phyloP scores from a whole-genome alignment of 2,888 invertebrate species.

The Eilema depressum region DNA sequence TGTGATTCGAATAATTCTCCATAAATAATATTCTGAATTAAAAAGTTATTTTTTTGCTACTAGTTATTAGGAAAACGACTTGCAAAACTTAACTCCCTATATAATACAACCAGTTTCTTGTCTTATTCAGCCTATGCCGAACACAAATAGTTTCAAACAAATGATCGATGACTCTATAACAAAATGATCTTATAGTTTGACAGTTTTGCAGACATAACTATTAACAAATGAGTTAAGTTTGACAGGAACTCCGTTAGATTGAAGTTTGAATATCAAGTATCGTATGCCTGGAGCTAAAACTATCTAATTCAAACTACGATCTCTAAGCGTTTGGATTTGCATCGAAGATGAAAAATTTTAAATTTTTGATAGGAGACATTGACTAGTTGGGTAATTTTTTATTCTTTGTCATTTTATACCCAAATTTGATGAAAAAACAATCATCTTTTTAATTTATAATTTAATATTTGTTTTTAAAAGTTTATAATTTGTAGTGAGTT shows the following conservation, averaged over 20 bases:
- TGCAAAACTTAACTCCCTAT: background rate
- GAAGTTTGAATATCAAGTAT: slow-evolving; percentile 44
- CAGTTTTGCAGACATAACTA: slow-evolving; percentile 33
- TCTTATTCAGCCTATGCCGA: background rate
- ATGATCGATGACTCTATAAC: slow-evolving; percentile 17
- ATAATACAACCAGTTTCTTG: background rate
- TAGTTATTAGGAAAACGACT: too few relatives aligned
- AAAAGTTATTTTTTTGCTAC: background rate
- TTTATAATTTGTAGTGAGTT: too few relatives aligned
- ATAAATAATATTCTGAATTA: background rate
- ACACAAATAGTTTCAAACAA: slow-evolving; percentile 18
- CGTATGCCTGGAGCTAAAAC: slow-evolving; percentile 34
- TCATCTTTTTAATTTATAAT: too few relatives aligned
- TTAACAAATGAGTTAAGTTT: slow-evolving; percentile 50
- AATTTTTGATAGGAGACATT: too few relatives aligned
- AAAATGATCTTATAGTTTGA: slow-evolving; percentile 30
- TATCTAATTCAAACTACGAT: slow-evolving; percentile 34
- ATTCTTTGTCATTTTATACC: too few relatives aligned
- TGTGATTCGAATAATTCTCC: background rate
- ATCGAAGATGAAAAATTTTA: background rate
- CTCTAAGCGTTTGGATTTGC: background rate
- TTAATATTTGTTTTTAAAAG: too few relatives aligned
- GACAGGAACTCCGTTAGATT: slow-evolving; percentile 36
- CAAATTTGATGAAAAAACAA: too few relatives aligned
- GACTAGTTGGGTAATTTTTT: too few relatives aligned